Conservation (phyloP, 2,797 vertebrate genomes). For the Anas bahamensis region DNA sequence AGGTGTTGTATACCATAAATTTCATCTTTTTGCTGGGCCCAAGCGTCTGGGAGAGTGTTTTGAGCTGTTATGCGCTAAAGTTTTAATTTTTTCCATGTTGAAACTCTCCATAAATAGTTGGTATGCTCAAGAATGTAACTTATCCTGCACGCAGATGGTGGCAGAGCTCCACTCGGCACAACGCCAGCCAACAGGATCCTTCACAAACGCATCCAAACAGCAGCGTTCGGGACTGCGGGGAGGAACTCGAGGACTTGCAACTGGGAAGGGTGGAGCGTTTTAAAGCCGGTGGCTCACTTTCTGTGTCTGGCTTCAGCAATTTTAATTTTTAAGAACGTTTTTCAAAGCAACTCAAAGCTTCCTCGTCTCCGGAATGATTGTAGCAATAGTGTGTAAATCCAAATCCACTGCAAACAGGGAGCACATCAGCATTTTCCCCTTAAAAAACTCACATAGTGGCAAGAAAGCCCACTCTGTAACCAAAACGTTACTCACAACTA, state of each 20-base stretch:
- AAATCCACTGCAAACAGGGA: not conserved
- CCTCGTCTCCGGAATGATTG: not conserved
- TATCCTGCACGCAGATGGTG: not conserved
- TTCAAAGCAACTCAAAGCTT: not conserved
- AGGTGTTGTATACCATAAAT: not conserved
- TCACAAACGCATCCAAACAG: not conserved
- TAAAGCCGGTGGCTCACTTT: not conserved
- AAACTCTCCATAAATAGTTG: not conserved
- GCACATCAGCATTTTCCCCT: not conserved
- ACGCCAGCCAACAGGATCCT: not conserved
- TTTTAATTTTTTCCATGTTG: not conserved
- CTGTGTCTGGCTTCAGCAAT: not conserved
- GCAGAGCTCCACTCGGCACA: fast-evolving
- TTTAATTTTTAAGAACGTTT: not conserved
- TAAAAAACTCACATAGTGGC: fast-evolving
- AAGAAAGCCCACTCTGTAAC: not conserved
- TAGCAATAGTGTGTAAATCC: not conserved
- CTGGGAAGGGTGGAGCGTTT: not conserved
- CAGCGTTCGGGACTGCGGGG: not conserved
- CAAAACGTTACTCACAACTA: not conserved
- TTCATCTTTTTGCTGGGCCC: not conserved
- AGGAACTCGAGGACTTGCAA: not conserved
- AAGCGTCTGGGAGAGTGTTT: not conserved
- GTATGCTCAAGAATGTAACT: fast-evolving
- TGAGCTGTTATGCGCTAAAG: not conserved